Percentiles rank a stretch among this genome's conserved stretches.
phyloP scores from a whole-genome alignment of 2,797 vertebrate genomes.

The Salmo trutta region DNA sequence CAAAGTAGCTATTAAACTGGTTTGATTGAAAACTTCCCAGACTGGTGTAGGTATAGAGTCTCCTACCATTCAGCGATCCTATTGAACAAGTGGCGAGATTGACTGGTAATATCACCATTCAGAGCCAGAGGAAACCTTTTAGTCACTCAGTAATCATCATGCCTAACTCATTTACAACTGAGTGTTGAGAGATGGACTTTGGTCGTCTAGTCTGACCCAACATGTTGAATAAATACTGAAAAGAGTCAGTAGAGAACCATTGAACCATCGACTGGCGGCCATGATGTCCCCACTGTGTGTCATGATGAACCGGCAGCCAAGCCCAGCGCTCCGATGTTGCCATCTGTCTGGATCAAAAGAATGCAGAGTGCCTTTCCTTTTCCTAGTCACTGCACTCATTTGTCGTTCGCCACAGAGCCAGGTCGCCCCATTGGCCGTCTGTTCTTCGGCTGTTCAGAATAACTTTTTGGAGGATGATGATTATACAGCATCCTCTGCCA shows the following conservation, averaged over 20 bases:
- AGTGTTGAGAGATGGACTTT: neutral
- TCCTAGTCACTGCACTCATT: neutral
- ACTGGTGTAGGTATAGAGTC: neutral
- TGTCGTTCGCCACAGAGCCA: neutral
- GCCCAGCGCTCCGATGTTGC: neutral
- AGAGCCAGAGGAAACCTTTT: no score
- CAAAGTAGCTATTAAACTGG: neutral
- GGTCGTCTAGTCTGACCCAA: neutral
- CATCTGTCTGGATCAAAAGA: neutral
- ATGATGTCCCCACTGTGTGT: neutral
- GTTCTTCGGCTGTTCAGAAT: constrained; percentile 49
- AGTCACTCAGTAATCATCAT: no score
- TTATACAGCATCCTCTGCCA: constrained; percentile 13
- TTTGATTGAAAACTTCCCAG: neutral
- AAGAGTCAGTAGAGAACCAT: neutral
- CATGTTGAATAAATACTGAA: neutral
- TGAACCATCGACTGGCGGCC: neutral
- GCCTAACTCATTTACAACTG: neutral
- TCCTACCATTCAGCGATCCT: neutral
- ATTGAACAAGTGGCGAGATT: neutral
- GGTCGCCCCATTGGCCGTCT: neutral
- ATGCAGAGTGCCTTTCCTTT: neutral
- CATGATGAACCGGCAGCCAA: neutral
- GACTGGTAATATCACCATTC: neutral
- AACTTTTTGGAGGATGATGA: constrained; percentile 7